A percentile compares a stretch with the other conserved stretches of the same genome.
phyloP scores from a whole-genome alignment of 2,113 vertebrate species.

The Cricetomys ansorgei region DNA sequence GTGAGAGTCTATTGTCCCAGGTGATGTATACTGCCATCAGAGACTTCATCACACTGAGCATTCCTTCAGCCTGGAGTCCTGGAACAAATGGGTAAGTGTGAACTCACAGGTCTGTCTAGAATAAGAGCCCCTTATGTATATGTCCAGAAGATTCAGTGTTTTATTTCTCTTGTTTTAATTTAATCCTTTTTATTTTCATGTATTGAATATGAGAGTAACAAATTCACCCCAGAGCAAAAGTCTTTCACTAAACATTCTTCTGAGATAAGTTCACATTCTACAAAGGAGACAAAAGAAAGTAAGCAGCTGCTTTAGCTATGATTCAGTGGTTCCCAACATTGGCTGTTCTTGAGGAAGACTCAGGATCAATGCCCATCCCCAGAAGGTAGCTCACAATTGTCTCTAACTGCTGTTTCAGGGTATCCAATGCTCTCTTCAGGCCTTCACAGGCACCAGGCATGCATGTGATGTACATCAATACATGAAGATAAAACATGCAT shows the following conservation, averaged over 20 bases:
- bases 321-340: too few species aligned
- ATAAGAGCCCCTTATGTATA: background rate
- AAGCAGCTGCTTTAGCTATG: background rate
- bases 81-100: background rate
- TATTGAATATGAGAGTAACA: background rate
- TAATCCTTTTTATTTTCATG: background rate
- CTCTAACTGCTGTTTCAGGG: background rate
- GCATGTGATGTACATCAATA: background rate
- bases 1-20: background rate
- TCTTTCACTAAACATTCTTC: background rate
- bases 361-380: too few species aligned
- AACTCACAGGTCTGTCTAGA: background rate
- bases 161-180: background rate
- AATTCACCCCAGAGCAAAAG: background rate
- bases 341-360: too few species aligned
- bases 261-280: background rate
- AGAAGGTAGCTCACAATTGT: background rate
- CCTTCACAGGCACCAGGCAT: background rate
- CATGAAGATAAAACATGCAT: background rate
- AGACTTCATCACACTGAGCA: background rate
- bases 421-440: background rate
- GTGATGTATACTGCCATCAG: background rate
- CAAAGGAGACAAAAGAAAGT: background rate
- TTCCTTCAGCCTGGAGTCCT: background rate
- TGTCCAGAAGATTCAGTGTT: background rate